Conservation (phyloP, 2,113 vertebrate genomes). For the Ageneiosus marmoratus region DNA sequence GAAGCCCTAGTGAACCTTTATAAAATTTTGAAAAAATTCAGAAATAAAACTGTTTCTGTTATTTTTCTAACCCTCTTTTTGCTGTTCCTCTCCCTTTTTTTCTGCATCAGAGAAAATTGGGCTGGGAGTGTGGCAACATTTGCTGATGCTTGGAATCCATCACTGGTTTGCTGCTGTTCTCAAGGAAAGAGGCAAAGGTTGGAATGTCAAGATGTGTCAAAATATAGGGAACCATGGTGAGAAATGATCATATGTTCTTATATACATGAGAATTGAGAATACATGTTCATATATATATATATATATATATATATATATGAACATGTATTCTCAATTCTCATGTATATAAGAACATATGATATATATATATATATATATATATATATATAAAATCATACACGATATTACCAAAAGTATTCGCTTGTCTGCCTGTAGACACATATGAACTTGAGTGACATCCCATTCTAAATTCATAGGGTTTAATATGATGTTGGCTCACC, state of each 20-base stretch:
- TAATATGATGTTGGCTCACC: no score
- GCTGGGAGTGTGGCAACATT: conserved; percentile 20
- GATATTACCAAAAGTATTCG: no score
- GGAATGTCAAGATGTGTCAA: conserved; percentile 34
- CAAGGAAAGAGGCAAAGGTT: conserved; percentile 34
- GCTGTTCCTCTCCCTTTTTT: background rate
- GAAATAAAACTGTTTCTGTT: conserved; percentile 16
- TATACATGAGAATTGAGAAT: no score
- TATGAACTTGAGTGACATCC: no score
- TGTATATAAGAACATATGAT: no score
- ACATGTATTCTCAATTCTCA: no score
- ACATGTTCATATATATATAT: no score
- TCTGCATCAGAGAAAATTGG: conserved; percentile 20
- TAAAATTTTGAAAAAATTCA: conserved; percentile 8
- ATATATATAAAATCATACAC: no score
- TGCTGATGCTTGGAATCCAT: conserved; percentile 39
- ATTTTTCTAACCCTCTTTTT: background rate
- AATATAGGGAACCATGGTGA: conserved; percentile 32
- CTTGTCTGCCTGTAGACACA: no score
- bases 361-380: no score
- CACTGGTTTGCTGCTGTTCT: conserved; percentile 32
- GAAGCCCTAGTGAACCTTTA: conserved; percentile 26
- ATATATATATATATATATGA: no score
- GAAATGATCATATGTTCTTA: conserved; percentile 38
- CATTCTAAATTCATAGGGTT: no score